Evolutionary conservation across 2,113 vertebrate species (phyloP), one percentile per base, ranked within the genome.

Genomic region (Motacilla tschutschensis): DNA sequence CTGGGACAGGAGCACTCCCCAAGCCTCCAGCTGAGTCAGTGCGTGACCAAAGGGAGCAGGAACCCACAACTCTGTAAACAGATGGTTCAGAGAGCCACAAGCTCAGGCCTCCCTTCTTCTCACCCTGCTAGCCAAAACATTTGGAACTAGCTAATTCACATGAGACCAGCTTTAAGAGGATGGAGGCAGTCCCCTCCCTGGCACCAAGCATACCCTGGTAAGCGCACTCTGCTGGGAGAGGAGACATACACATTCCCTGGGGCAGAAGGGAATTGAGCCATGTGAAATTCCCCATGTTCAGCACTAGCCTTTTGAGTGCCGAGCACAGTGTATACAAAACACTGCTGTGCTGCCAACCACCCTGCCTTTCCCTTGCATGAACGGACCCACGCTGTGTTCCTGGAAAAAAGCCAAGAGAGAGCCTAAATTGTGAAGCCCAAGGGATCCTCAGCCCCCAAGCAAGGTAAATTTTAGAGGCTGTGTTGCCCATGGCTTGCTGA

Each of bases 231-330:
- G 53, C 63, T 67, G 57, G 55, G 60, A 88, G 55, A 73, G n/a
- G 69, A 93, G 79, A 57, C 38, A 22, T 7, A 36, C 44, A 25
- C 40, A 7, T 24, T 64, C 57, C 89, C 73, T 0, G 6, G 22
- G 46, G 89, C 76, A 80, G 73, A 19, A 85, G 54, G 87, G 89
- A 88, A 87, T n/a, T 31, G 48, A 91, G 89, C 91, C 89, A 78
- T 35, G 83, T 78, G 91, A 91, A 94, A 91, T 83, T 74, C 85
- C 91, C 91, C n/a, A 0, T 62, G 65, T 54, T 92, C 13, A 0
- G 69, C 85, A 41, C 73, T 59, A 80, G 79, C 69, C 46, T 90
- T 77, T 85, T 66, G 73, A 93, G 82, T 0, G 1, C 69, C 0
- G 2, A 75, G 55, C 0, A 4, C 8, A 55, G 41, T 33, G 35